A percentile compares a stretch with the other conserved stretches of the same genome.
Conservation (phyloP, 2,888 invertebrate species). For the Drosophila subquinaria region DNA sequence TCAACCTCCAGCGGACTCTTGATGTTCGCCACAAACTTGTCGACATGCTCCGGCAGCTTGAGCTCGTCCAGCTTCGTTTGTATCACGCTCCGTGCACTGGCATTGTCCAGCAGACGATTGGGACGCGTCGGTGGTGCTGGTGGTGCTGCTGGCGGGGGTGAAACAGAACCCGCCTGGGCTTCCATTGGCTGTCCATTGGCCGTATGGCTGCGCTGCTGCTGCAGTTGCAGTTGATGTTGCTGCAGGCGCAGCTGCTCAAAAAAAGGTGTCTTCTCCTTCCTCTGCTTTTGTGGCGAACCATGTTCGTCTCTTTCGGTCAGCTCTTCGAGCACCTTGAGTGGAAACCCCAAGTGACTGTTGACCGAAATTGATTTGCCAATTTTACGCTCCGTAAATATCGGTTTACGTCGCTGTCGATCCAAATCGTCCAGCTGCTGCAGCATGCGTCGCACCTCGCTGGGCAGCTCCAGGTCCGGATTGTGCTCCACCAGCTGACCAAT, state of each 20-base stretch:
- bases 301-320: constrained; percentile 85
- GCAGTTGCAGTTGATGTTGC: constrained; percentile 71
- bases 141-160: constrained; percentile 53
- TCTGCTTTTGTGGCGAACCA: constrained; percentile 85
- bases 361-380: constrained; percentile 85
- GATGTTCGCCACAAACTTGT: constrained; percentile 81
- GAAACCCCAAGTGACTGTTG: constrained; percentile 85
- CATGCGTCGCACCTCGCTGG: constrained; percentile 91
- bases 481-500: constrained; percentile 89
- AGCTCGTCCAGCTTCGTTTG: constrained; percentile 81
- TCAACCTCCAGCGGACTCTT: constrained; percentile 86
- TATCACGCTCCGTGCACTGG: constrained; percentile 65
- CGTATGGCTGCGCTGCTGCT: constrained; percentile 35
- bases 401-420: constrained; percentile 84
- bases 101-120: constrained; percentile 79
- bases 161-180: constrained; percentile 1
- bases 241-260: constrained; percentile 91
- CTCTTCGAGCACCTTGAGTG: constrained; percentile 85
- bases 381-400: constrained; percentile 85
- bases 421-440: constrained; percentile 88
- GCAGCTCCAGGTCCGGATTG: constrained; percentile 89
- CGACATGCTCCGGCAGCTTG: constrained; percentile 83
- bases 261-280: constrained; percentile 87
- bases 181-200: constrained; percentile 57
- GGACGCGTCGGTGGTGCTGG: constrained; percentile 70